Conservation (phyloP, 92 coral and sea anemone genomes). For the Parazoanthus atlanticus region DNA sequence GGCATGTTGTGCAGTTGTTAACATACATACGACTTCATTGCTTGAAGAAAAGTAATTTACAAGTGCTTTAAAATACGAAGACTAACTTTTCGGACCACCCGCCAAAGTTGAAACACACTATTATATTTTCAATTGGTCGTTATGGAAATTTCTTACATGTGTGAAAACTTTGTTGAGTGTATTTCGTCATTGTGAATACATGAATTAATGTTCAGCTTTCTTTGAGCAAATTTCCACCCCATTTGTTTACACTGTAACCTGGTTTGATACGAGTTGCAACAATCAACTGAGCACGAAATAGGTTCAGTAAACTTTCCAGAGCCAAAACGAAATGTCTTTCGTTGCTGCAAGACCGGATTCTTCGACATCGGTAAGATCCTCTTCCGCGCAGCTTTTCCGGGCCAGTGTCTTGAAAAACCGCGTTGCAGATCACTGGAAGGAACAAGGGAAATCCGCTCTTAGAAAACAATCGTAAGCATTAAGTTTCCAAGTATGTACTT, state of each 20-base stretch:
- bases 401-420: background rate
- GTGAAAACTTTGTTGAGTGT: background rate
- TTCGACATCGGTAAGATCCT: background rate
- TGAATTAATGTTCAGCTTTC: background rate
- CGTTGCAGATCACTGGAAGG: background rate
- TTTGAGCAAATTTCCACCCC: background rate
- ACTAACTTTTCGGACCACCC: background rate
- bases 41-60: background rate
- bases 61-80: background rate
- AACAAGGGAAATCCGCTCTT: background rate
- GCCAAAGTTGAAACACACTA: background rate
- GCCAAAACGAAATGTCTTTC: background rate
- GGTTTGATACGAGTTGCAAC: background rate
- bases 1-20: background rate
- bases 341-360: background rate
- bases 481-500: background rate
- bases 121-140: background rate
- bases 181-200: background rate
- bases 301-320: background rate
- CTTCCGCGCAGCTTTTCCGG: background rate
- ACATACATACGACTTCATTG: background rate
- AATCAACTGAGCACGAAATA: background rate
- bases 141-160: conserved; percentile 9
- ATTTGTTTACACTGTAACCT: background rate
- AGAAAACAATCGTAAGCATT: conserved; percentile 5